A percentile compares a stretch with the other conserved stretches of the same genome.
Conservation (phyloP, 2,113 vertebrate genomes). For the Hemicordylus capensis region DNA sequence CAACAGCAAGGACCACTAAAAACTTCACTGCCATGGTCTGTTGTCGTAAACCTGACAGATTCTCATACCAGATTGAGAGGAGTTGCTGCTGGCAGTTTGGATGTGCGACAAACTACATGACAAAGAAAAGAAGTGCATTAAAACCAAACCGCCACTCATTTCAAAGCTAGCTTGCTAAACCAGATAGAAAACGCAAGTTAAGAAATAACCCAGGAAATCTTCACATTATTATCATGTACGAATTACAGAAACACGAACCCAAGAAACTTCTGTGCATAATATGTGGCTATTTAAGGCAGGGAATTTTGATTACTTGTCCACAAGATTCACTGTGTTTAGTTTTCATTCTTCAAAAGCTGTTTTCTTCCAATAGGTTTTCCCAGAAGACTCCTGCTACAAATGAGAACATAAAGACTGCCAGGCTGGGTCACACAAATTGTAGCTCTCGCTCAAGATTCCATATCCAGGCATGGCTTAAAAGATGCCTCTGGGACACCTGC, state of each 20-base stretch:
- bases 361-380: background rate
- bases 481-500: background rate
- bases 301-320: background rate
- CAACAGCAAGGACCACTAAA: slow-evolving; percentile 90
- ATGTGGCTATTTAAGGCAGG: background rate
- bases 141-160: background rate
- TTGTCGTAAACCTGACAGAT: slow-evolving; percentile 89
- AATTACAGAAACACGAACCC: background rate
- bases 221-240: background rate
- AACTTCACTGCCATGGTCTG: slow-evolving; percentile 90
- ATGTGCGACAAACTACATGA: slow-evolving; percentile 91
- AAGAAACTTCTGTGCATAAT: background rate
- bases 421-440: background rate
- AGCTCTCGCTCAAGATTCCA: background rate
- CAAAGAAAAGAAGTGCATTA: background rate
- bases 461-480: background rate
- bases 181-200: background rate
- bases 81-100: slow-evolving; percentile 98
- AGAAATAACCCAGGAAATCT: background rate
- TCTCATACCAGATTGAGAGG: slow-evolving; percentile 96
- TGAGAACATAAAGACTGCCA: background rate
- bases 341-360: background rate
- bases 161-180: background rate
- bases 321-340: background rate
- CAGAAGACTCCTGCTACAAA: background rate